phyloP scores from a whole-genome alignment of 2,888 invertebrate genomes.

The Calliphora vomitoria region DNA sequence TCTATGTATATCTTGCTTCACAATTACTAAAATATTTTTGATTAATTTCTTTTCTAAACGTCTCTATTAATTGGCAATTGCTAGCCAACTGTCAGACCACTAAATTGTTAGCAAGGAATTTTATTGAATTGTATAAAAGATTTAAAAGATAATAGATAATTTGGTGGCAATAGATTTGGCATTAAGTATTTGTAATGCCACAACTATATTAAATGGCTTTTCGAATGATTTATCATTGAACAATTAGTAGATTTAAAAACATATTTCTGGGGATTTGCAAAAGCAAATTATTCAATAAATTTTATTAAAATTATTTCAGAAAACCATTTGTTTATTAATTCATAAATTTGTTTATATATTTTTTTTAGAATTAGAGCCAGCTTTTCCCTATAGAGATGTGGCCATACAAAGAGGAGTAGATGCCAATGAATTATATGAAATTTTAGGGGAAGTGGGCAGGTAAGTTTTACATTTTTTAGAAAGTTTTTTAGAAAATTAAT shows the following conservation, averaged over 20 bases:
- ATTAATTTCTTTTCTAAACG: slow-evolving; percentile 56
- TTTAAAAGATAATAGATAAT: slow-evolving; percentile 65
- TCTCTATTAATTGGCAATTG: slow-evolving; percentile 58
- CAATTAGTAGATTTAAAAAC: slow-evolving; percentile 72
- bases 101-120: slow-evolving; percentile 37
- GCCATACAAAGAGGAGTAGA: slow-evolving; percentile 92
- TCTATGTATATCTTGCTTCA: neutral
- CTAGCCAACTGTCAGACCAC: slow-evolving; percentile 1
- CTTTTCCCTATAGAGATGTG: slow-evolving; percentile 95
- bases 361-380: slow-evolving; percentile 91
- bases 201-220: slow-evolving; percentile 40
- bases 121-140: slow-evolving; percentile 30
- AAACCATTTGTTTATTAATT: slow-evolving; percentile 7
- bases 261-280: slow-evolving; percentile 64
- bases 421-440: slow-evolving; percentile 93
- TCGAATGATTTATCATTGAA: slow-evolving; percentile 60
- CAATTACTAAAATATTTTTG: slow-evolving; percentile 23
- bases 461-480: slow-evolving; percentile 85
- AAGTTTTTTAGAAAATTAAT: neutral
- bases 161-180: slow-evolving; percentile 62
- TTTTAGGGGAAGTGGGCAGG: slow-evolving; percentile 97
- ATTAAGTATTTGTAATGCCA: slow-evolving; percentile 55
- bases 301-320: slow-evolving; percentile 8
- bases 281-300: slow-evolving; percentile 74
- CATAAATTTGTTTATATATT: slow-evolving; percentile 17